Evolutionary conservation across 2,888 invertebrate genomes (phyloP), one percentile per base, ranked within the genome.

Genomic region (Odontomyia ornata): DNA sequence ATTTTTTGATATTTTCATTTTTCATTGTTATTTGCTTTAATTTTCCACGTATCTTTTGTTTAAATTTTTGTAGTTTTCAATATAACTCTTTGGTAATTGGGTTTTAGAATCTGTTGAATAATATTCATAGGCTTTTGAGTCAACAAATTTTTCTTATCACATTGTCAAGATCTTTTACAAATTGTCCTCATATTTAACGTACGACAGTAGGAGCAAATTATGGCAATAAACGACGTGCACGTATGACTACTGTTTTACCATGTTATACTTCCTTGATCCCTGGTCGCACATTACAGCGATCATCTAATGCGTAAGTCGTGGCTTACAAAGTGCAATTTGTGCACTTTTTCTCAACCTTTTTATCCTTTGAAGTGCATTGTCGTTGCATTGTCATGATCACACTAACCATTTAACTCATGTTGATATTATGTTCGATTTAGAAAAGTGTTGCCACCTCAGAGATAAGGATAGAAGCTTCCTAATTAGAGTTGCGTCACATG

Each of bases 231-330:
- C 30, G 64, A 64, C 30, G 71, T 25, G 71, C 71, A 47, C 71
- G 23, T 52, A 71, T 71, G 71, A 71, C 71, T 71, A n/a, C 47
- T 47, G 64, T 64, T 64, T 28, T 64, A 23, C 64, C 64, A 64
- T 71, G 71, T 71, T 71, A 71, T 71, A 71, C 71, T 71, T 71
- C 71, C 71, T 71, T 71, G 52, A 71, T 71, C 71, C 43, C 52
- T 43, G 47, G 28, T 64, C 64, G 64, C 64, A 23, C 47, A 71
- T 28, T n/a, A n/a, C n/a, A 27, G 47, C 47, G 71, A 47, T 71
- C 71, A 47, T 71, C 71, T 71, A 71, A 71, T 71, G 71, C 71
- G 71, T 71, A 71, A 47, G 71, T 71, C 71, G 71, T 71, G 71
- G 71, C 71, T 71, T 71, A 52, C 71, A 52, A 71, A 71, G 52